Evolutionary conservation across 2,113 vertebrate species (phyloP).

Genomic region (Chaetops frenatus): DNA sequence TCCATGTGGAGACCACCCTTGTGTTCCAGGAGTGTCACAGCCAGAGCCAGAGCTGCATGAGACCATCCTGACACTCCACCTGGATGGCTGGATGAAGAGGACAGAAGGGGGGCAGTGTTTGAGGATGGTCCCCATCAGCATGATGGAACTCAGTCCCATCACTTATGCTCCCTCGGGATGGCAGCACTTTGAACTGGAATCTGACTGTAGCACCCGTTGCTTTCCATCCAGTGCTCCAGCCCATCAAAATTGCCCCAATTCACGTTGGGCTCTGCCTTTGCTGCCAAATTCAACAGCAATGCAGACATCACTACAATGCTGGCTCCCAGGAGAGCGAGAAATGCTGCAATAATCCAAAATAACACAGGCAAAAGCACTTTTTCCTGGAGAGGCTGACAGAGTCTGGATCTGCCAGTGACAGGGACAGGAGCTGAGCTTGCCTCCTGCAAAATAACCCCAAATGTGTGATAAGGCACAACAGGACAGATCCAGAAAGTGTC

Average conservation of each 20-base stretch:
- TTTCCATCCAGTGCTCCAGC: not conserved
- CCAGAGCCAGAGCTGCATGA: not conserved
- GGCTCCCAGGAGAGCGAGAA: not conserved
- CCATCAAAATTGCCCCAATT: not conserved
- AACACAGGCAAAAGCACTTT: not conserved
- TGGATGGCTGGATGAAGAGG: not conserved
- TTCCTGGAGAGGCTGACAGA: not conserved
- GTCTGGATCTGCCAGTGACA: not conserved
- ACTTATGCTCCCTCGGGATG: not conserved
- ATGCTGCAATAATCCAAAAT: not conserved
- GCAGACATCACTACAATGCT: rapidly evolving
- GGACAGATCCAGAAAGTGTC: not conserved
- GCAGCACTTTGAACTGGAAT: not conserved
- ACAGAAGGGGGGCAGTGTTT: not conserved
- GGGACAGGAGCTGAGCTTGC: not conserved
- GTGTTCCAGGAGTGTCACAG: not conserved
- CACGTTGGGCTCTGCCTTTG: not conserved
- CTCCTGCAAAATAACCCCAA: rapidly evolving
- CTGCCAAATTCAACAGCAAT: not conserved
- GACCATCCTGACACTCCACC: not conserved
- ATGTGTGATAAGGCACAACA: rapidly evolving
- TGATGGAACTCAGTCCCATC: not conserved
- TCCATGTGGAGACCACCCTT: not conserved
- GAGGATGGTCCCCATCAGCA: not conserved
- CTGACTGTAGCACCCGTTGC: not conserved